These are phyloP conservation scores for Cabera pusaria DNA, from an alignment of 2,888 invertebrate species.

Conservation along the genomic window DNA sequence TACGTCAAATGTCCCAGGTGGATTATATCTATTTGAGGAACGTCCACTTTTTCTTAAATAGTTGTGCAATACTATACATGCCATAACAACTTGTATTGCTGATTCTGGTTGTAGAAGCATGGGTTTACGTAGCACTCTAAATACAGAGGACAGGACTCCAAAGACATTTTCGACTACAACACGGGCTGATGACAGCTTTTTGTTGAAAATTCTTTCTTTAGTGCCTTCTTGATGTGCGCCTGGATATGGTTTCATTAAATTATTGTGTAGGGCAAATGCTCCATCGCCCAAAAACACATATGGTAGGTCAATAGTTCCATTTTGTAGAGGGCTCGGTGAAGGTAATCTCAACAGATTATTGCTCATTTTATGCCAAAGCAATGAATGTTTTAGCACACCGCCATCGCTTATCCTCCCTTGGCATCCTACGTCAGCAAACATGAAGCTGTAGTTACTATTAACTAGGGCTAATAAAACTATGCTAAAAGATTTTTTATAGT, in stretches of 20 bases:
- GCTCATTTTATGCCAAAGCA: too few species aligned
- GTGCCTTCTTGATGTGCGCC: neutral
- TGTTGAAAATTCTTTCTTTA: constrained; percentile 2
- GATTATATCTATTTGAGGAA: neutral
- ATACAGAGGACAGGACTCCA: constrained; percentile 6
- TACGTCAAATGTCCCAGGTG: neutral
- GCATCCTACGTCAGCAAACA: constrained; percentile 21
- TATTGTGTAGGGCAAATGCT: constrained; percentile 4
- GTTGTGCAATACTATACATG: constrained; percentile 5
- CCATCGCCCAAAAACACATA: constrained; percentile 13
- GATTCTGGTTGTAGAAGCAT: constrained; percentile 3
- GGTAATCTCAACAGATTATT: too few species aligned
- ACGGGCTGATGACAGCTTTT: too few species aligned
- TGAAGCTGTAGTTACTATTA: constrained; percentile 18
- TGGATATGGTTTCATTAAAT: constrained; percentile 11
- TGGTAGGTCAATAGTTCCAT: too few species aligned
- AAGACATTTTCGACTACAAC: constrained; percentile 11
- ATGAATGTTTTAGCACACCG: too few species aligned
- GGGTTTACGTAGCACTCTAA: constrained; percentile 2
- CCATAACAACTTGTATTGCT: constrained; percentile 1
- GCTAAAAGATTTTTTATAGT: constrained; percentile 19
- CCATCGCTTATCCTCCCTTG: constrained; percentile 21
- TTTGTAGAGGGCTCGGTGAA: too few species aligned
- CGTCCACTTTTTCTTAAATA: constrained; percentile 1
- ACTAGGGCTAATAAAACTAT: constrained; percentile 22